Conservation (phyloP, 2,888 invertebrate species). For the Neoscelio sp. region DNA sequence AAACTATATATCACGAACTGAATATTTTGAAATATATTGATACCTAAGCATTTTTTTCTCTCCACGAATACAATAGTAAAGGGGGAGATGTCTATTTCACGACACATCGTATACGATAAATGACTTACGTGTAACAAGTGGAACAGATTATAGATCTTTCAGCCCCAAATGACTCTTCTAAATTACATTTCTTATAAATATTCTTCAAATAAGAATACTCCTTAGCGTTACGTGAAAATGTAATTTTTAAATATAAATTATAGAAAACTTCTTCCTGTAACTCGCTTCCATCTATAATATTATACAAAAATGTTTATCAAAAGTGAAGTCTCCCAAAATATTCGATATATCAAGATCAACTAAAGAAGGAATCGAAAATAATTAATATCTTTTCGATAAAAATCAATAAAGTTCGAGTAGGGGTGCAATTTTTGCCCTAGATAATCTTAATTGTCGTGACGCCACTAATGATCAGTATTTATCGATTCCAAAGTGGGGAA, state of each 20-base stretch:
- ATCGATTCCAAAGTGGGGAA: conserved; percentile 28
- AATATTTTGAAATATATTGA: too few species aligned
- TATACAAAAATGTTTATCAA: too few species aligned
- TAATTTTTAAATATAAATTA: neutral
- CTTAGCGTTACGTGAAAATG: too few species aligned
- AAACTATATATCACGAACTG: too few species aligned
- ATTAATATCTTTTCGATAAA: conserved; percentile 4
- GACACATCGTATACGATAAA: conserved; percentile 6
- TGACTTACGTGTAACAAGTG: neutral
- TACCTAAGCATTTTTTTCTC: too few species aligned
- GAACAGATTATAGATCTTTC: conserved; percentile 1
- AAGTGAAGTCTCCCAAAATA: too few species aligned
- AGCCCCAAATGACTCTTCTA: too few species aligned
- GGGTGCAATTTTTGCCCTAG: conserved; percentile 44
- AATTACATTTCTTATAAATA: too few species aligned
- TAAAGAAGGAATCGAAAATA: neutral
- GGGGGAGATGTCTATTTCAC: conserved; percentile 2
- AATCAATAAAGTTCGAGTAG: conserved; percentile 35
- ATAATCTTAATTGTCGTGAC: conserved; percentile 34
- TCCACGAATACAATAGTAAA: neutral
- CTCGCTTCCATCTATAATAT: too few species aligned
- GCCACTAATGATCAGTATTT: conserved; percentile 31
- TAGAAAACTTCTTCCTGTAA: too few species aligned
- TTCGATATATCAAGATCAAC: too few species aligned
- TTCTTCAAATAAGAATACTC: too few species aligned